phyloP scores from a whole-genome alignment of 2,113 vertebrate species.

The Mobula hypostoma region DNA sequence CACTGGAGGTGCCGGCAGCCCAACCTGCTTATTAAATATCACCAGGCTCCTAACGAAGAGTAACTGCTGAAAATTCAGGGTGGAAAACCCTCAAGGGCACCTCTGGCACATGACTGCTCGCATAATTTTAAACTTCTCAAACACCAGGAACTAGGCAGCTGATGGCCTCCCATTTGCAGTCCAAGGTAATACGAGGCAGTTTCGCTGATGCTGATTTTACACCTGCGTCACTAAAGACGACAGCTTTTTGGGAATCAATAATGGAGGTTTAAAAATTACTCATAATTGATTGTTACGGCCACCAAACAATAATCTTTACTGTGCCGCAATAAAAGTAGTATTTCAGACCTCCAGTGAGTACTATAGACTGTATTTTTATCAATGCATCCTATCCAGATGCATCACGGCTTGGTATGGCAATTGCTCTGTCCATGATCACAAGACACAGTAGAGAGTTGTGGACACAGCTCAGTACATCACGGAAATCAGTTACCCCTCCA shows the following conservation, averaged over 20 bases:
- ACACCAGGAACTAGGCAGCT: slow-evolving; percentile 44
- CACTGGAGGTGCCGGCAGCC: slow-evolving; percentile 64
- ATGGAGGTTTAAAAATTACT: neutral
- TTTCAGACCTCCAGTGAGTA: neutral
- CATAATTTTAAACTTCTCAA: slow-evolving; percentile 71
- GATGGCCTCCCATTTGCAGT: slow-evolving; percentile 5
- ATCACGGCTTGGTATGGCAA: no score
- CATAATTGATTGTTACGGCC: slow-evolving; percentile 2
- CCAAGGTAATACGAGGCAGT: neutral
- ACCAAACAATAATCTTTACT: neutral
- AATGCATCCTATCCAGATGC: no score
- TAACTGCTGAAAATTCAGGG: slow-evolving; percentile 78
- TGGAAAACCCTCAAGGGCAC: slow-evolving; percentile 79
- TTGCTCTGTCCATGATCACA: no score
- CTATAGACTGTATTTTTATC: no score
- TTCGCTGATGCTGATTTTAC: neutral
- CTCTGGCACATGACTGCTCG: slow-evolving; percentile 68
- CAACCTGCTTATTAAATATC: slow-evolving; percentile 75
- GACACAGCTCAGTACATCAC: no score
- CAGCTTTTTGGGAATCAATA: neutral
- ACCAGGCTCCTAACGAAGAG: slow-evolving; percentile 75
- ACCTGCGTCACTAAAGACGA: neutral
- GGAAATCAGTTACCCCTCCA: no score
- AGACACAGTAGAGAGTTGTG: no score
- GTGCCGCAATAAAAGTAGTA: neutral